A percentile compares a stretch with the other conserved stretches of the same genome.
Evolutionary conservation across 2,888 invertebrate species (phyloP).

Genomic region (Dinocampus coccinellae): DNA sequence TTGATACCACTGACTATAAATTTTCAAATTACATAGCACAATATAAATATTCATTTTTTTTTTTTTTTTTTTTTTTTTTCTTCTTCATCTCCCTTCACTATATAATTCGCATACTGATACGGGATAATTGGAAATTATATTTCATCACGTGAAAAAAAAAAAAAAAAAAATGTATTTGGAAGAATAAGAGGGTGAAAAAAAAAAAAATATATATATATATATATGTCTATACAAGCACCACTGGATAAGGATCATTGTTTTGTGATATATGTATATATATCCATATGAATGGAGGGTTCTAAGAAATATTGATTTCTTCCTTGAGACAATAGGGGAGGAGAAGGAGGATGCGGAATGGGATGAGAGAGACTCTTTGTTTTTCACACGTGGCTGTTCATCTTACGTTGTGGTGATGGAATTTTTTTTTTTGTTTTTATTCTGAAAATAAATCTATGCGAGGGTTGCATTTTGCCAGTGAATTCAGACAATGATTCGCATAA

Average conservation of each 20-base stretch:
- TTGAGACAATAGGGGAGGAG: too few relatives aligned
- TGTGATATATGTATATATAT: not conserved
- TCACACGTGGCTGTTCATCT: too few relatives aligned
- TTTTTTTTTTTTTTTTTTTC: not conserved
- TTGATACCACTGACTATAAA: too few relatives aligned
- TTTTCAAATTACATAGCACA: too few relatives aligned
- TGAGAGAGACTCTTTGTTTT: too few relatives aligned
- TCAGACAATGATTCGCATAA: constrained; percentile 47
- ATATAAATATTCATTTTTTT: too few relatives aligned
- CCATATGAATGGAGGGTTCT: not conserved
- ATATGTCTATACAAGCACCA: not conserved
- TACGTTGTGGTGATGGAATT: constrained; percentile 35
- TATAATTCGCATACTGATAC: too few relatives aligned
- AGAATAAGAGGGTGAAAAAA: not conserved
- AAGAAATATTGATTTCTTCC: not conserved
- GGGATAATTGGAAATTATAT: not conserved
- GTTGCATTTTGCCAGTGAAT: constrained; percentile 5
- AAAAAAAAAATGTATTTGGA: not conserved
- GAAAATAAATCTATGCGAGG: constrained; percentile 4
- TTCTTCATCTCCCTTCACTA: too few relatives aligned
- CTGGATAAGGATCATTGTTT: not conserved
- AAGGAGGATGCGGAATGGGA: too few relatives aligned
- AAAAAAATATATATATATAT: too few relatives aligned
- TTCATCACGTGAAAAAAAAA: not conserved
- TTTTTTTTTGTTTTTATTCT: constrained; percentile 44